phyloP scores from a whole-genome alignment of 2,797 vertebrate species.

The Hipposideros larvatus region DNA sequence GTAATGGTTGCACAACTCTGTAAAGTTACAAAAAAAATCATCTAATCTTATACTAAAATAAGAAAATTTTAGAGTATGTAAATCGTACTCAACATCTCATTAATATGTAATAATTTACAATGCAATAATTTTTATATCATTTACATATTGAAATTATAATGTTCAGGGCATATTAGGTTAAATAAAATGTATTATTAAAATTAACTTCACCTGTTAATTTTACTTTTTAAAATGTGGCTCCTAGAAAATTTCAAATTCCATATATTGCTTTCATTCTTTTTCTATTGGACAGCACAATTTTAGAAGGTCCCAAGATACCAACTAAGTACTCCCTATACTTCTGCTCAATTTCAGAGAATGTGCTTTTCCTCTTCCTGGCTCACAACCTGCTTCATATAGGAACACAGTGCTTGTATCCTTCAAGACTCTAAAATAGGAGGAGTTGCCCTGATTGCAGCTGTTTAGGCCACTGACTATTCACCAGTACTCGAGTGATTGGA shows the following conservation, averaged over 20 bases:
- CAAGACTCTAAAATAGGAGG: not conserved
- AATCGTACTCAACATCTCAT: not conserved
- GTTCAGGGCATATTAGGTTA: not conserved
- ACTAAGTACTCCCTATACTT: not conserved
- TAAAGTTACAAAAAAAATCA: constrained; percentile 24
- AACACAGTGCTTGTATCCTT: not conserved
- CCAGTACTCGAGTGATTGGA: not conserved
- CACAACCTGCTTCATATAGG: not conserved
- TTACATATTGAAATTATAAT: constrained; percentile 38
- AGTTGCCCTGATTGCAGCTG: not conserved
- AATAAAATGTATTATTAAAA: constrained; percentile 37
- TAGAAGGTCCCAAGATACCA: not conserved
- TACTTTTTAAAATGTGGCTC: not conserved
- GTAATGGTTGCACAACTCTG: not conserved
- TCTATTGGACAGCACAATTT: not conserved
- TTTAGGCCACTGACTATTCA: not conserved
- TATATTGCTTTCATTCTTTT: not conserved
- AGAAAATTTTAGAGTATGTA: not conserved
- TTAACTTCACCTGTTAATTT: not conserved
- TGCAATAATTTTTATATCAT: constrained; percentile 12
- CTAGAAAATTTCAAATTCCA: not conserved
- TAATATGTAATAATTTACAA: constrained; percentile 22
- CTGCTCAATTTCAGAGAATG: not conserved
- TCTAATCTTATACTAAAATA: not conserved
- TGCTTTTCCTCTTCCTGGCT: not conserved